Conservation (phyloP, 53 echinoderm and acorn worm species). For the Antedon mediterranea region DNA sequence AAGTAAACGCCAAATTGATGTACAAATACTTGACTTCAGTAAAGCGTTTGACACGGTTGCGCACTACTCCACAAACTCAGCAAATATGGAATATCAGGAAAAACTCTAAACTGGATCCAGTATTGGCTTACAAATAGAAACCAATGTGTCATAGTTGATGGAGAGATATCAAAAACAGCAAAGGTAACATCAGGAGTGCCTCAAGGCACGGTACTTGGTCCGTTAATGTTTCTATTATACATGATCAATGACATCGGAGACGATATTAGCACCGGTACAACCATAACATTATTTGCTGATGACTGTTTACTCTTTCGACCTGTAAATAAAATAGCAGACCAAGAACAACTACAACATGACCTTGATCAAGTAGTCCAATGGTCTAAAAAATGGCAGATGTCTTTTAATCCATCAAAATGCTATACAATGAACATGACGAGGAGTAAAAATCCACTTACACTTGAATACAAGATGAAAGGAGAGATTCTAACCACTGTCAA, state of each 20-base stretch:
- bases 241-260: conserved; percentile 8
- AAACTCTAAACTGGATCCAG: conserved; percentile 4
- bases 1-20: conserved; percentile 1
- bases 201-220: conserved; percentile 9
- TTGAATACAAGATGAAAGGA: conserved; percentile 4
- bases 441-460: conserved; percentile 5
- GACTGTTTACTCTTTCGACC: conserved; percentile 28
- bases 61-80: conserved; percentile 7
- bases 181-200: conserved; percentile 13
- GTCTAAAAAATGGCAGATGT: conserved; percentile 14
- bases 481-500: not conserved
- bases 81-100: not conserved
- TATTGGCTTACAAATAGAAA: conserved; percentile 8
- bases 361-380: not conserved
- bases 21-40: conserved; percentile 9
- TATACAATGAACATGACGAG: conserved; percentile 22
- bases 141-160: conserved; percentile 17
- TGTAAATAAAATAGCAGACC: conserved; percentile 5
- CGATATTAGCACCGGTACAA: not conserved
- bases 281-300: conserved; percentile 20
- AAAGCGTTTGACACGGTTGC: conserved; percentile 13
- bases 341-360: conserved; percentile 12
- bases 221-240: not conserved
- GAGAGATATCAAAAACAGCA: conserved; percentile 1
- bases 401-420: conserved; percentile 18